Base-by-base conservation (phyloP, 2,797 vertebrate genomes). In the Muscicapa striata region DNA sequence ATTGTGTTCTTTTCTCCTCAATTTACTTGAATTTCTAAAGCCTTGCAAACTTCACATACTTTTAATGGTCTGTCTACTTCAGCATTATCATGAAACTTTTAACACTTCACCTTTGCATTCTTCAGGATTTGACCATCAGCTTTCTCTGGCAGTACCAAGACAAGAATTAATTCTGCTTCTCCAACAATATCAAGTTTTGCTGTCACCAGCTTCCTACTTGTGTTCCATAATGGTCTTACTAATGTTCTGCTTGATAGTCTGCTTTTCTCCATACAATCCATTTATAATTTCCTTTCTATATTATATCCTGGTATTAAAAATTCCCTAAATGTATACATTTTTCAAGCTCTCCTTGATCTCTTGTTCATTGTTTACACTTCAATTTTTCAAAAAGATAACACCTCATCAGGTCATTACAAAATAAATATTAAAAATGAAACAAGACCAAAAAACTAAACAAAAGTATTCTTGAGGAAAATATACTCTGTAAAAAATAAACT, bases 91-190 rank as follows among this genome's bases (percentile, higher is more conserved):
- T 29, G 72, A 94, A 89, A 41, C 45, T 67, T 85, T 81, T 57
- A 85, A 69, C 32, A 24, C 83, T 93, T 93, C 54, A 91, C 58
- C 81, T 84, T 59, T 83, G 12, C 26, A 55, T 84, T 80, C 51
- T 90, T 70, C 45, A 73, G 73, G 61, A 89, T 77, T 38, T 85
- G 83, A 86, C 58, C 41, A 90, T 81, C 57, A 77, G 45, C 36
- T 92, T 94, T 77, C 73, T 82, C 89, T 79, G 70, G 26, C 92
- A 95, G 27, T 38, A 52, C 26, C 41, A 51, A 79, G 48, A 67
- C 11, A 77, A 77, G 27, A 86, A 89, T 62, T 89, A 90, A 96
- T 91, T 89, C 78, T 84, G 7, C 29, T 10, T 90, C 26, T 84
- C 54, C 41, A 81, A 57, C 23, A 88, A 48, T 72, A 58, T 29